Base-by-base conservation (phyloP, 2,797 vertebrate species). In the Anguilla megastoma region DNA sequence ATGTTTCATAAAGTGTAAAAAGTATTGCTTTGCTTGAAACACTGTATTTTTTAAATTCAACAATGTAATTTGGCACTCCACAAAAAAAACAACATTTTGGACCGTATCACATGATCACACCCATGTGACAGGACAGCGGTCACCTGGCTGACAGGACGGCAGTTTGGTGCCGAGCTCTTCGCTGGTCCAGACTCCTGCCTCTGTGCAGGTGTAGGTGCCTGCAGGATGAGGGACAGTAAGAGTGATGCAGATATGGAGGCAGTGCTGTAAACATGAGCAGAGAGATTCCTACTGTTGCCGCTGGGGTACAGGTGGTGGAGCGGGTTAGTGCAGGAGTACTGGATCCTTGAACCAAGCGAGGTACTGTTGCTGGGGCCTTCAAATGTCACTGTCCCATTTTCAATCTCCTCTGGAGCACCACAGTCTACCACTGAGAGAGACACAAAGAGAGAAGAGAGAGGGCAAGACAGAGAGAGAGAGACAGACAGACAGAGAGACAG, bases 371-470 rank as follows among this genome's bases (percentile, higher is more conserved):
- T 95, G 76, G 90, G 94, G 85, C 94, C 95, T 90, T 94, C 91
- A 90, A 97, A 98, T 88, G 95, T 93, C 91, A 97, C 86, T 0
- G 95, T 93, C 9, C 97, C 98, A 0, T 96, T 94, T 63, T 95
- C 93, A 21, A 97, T 93, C 16, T 89, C 92, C 3, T 69, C 89
- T 0, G 97, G 98, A 0, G 33, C 88, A 88, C 97, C 97, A 93
- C 98, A 99, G 93, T 99, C 96, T 90, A 97, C 96, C 95, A 96
- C 98, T 99, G 90, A 86, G 90, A 7, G 83, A 86, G 52, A 85
- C 27, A 56, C 69, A 71, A 24, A 60, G 8, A 85, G 52, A 0
- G 16, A 45, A 41, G 58, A 69, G 9, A 69, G 85, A 86, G 33
- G 30, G 45, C 50, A 2, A 30, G 0, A 10, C 24, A 63, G 58